Evolutionary conservation across 2,797 vertebrate species (phyloP), one percentile per base, ranked within the genome.

Genomic region (Argentina silus): DNA sequence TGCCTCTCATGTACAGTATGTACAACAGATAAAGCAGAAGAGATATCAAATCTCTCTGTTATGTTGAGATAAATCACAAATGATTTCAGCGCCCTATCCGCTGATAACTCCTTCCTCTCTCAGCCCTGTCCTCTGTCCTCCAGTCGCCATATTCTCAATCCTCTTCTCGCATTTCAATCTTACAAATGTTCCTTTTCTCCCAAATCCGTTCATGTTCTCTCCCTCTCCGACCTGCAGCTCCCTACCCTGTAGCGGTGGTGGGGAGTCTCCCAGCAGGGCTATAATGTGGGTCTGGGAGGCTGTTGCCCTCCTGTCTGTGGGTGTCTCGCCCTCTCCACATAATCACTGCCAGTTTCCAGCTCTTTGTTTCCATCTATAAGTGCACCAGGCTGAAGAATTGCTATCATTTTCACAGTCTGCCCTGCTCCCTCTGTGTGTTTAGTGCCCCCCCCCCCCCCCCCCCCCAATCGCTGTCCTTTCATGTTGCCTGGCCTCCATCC

Each of bases 151-250:
- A 42, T 67, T 60, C 72, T 77, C 66, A 36, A 36, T 36, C 27
- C 27, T 36, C 27, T 79, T 82, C 78, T 81, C 85, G 67, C 63
- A 76, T 81, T 78, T 83, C 71, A 70, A 8, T 79, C 57, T 69
- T 27, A 3, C 70, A 44, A 56, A 63, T 70, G 6, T 72, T 36
- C 44, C n/a, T 57, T 72, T 8, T 15, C 43, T 42, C 44, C 42
- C 74, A 44, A 50, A 7, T 62, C 51, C 55, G 3, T 72, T 55
- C 43, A 14, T 15, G 19, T 17, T 19, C 45, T 19, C 7, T 56
- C 45, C 50, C 60, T 27, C 64, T 79, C 12, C 2, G 12, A 42
- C 61, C 10, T n/a, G 11, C 36, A n/a, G 63, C 11, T 44, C 44
- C 44, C 23, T 12, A 14, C 27, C 48, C 45, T 6, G 53, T 42